phyloP scores from a whole-genome alignment of 2,113 vertebrate genomes.

The Hyperoodon ampullatus region DNA sequence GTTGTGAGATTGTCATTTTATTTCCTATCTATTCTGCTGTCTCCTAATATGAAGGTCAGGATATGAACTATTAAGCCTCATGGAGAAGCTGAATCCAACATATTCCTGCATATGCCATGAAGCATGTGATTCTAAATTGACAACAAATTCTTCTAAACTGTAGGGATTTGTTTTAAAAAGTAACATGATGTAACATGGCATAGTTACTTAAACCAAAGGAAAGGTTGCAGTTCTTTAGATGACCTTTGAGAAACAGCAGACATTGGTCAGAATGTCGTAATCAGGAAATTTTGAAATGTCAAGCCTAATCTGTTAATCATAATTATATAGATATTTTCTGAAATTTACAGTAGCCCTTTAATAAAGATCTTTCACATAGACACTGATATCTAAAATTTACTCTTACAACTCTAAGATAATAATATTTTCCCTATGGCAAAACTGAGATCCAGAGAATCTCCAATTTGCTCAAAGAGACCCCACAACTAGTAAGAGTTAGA shows the following conservation, averaged over 20 bases:
- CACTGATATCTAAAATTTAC: background rate
- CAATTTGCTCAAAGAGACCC: background rate
- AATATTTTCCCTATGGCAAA: background rate
- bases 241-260: background rate
- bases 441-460: background rate
- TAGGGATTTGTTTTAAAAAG: slow-evolving; percentile 30
- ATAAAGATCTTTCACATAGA: background rate
- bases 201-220: background rate
- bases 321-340: slow-evolving; percentile 23
- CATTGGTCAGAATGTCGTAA: background rate
- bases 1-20: background rate
- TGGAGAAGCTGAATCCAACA: background rate
- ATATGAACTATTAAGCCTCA: background rate
- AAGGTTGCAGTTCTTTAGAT: background rate
- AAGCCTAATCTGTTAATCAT: slow-evolving; percentile 11
- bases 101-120: background rate
- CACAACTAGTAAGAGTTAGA: background rate
- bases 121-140: background rate
- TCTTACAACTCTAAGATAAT: slow-evolving; percentile 8
- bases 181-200: background rate
- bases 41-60: background rate
- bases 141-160: slow-evolving; percentile 10
- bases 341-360: background rate
- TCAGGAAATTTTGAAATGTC: background rate
- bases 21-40: background rate